Conservation (phyloP, 2,797 vertebrate genomes). For the Coendou prehensilis region DNA sequence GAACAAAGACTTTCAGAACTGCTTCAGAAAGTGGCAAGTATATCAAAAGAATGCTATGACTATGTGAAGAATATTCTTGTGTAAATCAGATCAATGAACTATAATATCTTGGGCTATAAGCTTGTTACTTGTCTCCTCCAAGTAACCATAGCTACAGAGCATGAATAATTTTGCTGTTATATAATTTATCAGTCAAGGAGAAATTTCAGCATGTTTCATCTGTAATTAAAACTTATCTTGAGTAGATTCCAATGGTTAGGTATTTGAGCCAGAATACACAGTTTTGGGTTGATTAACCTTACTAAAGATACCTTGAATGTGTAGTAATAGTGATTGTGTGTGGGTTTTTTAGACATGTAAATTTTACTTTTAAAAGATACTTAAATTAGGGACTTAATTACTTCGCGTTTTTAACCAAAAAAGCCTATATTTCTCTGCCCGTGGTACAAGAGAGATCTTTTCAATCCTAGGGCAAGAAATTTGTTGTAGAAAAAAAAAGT, state of each 20-base stretch:
- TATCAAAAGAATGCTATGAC: conserved; percentile 26
- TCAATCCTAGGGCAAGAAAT: background rate
- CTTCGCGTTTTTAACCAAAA: conserved; percentile 30
- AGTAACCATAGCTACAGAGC: background rate
- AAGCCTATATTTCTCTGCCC: background rate
- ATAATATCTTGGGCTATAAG: background rate
- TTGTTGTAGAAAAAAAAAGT: background rate
- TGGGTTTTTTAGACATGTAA: background rate
- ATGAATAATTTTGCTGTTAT: conserved; percentile 22
- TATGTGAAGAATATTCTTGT: conserved; percentile 16
- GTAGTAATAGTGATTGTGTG: background rate
- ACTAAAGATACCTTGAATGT: background rate
- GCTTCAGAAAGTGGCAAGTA: background rate
- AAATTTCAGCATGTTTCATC: conserved; percentile 25
- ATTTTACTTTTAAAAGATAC: conserved; percentile 36
- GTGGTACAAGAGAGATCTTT: background rate
- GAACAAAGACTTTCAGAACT: background rate
- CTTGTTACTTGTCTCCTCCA: conserved; percentile 31
- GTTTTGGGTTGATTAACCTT: conserved; percentile 25
- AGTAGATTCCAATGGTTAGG: conserved; percentile 30
- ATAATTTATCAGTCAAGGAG: background rate
- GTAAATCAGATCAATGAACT: conserved; percentile 35
- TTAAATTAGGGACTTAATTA: conserved; percentile 35
- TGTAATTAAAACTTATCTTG: conserved; percentile 41
- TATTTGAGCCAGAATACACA: conserved; percentile 47